Conservation (phyloP, 2,797 vertebrate genomes). For the Rhinichthys osculus region DNA sequence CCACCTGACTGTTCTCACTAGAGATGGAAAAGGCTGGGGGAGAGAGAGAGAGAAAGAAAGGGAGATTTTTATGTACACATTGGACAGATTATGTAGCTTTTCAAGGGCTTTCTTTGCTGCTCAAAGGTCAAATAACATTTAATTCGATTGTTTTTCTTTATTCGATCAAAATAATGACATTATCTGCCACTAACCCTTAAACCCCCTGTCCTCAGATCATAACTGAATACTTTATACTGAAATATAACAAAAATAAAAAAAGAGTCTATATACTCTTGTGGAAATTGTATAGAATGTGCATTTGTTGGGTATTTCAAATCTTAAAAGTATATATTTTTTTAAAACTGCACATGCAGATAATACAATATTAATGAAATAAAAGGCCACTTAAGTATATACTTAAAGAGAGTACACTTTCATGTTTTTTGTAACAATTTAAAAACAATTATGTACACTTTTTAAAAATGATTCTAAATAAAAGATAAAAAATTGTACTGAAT, state of each 20-base stretch:
- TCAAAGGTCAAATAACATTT: not conserved
- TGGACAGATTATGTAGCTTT: not conserved
- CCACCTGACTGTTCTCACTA: constrained; percentile 94
- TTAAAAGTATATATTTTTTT: not conserved
- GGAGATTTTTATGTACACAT: not conserved
- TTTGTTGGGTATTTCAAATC: not conserved
- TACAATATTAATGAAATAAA: not conserved
- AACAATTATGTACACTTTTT: not conserved
- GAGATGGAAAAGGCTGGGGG: constrained; percentile 95
- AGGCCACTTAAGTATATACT: not conserved
- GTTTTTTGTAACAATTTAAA: not conserved
- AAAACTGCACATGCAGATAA: not conserved
- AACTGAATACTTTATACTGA: not conserved
- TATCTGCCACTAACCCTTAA: not conserved
- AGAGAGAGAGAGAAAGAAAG: constrained; percentile 41
- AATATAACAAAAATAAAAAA: not conserved
- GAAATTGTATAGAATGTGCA: not conserved
- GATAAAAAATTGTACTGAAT: too few relatives aligned
- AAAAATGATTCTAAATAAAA: too few relatives aligned
- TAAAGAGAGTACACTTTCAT: not conserved
- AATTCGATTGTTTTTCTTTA: not conserved
- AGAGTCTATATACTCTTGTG: too few relatives aligned
- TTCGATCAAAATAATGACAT: not conserved
- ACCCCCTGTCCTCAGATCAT: not conserved
- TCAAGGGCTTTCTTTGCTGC: not conserved